Evolutionary conservation across 2,888 invertebrate species (phyloP), one percentile per base, ranked within the genome.

Genomic region (Synergus japonicus): DNA sequence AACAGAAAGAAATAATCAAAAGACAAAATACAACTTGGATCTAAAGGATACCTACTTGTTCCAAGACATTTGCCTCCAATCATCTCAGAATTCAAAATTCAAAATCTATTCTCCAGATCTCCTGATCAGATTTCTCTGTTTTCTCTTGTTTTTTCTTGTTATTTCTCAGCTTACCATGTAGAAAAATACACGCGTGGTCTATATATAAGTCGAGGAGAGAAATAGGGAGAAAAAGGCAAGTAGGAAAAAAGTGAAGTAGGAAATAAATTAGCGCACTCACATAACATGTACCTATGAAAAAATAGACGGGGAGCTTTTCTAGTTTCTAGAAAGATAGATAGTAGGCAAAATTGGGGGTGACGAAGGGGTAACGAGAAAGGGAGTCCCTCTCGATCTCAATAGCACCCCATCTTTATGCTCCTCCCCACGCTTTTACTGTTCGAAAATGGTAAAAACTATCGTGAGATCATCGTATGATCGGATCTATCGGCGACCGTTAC

Each of bases 391-490:
- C n/a, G 10, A 66, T 66, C 66, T 66, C 66, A 43, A 66, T 43
- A 18, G 54, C 73, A 73, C 73, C 54, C 73, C 49, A 69, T 69
- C 46, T 49, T 29, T 69, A 46, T 69, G 5, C 29, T 46, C 18
- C 49, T 69, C 46, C 46, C 54, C 10, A 63, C 63, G 63, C 63
- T 73, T 54, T 54, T 54, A n/a, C 73, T 41, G n/a, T 54, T 54
- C 12, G n/a, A 58, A 73, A 73, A 73, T n/a, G 46, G 54, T 64
- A 65, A 78, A 81, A 81, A 79, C 82, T 82, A 85, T 85, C 83
- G 88, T 85, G 87, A 87, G 88, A 90, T 88, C 83, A 83, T 88
- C 84, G 83, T 78, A 78, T 81, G 85, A 86, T 87, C 83, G 79
- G 86, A 88, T 89, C 87, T 85, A 85, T 85, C 79, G 85, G 79